Base-by-base conservation (phyloP, 2,113 vertebrate genomes). In the Poeciliopsis retropinna region DNA sequence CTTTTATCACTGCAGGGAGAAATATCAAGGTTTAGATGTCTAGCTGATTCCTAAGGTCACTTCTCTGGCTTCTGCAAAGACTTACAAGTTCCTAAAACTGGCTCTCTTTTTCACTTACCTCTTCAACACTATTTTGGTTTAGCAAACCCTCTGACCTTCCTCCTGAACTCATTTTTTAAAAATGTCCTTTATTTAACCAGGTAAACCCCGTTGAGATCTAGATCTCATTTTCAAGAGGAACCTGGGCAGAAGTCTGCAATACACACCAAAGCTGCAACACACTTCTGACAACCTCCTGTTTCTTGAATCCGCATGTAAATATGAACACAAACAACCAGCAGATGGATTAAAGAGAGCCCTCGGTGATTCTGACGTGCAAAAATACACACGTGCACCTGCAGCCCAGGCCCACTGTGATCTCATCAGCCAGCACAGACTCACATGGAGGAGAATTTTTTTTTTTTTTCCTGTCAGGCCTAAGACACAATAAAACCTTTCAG, bases 401-500 rank as follows among this genome's bases (percentile, higher is more conserved):
- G 62, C 28, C 25, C 61, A 84, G 54, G 68, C 64, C 62, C 57
- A 37, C 10, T 12, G 10, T 37, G 32, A 54, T 41, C 64, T 77
- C 72, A 76, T 72, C 76, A 64, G 30, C 73, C 31, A 19, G 70
- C 81, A 60, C 9, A 60, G 44, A 84, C 72, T 72, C 44, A 83
- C 68, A 81, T 64, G 37, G 74, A 71, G 76, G 57, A 70, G 65
- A 64, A 81, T 87, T 88, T 77, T 30, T 34, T 41, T n/a, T 17
- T 32, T 41, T 41, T 15, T 15, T 15, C 3, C 8, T 51, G 70
- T 77, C 70, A 64, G 76, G 67, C 87, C 82, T 54, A 64, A 89
- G 87, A 87, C 87, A 71, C 79, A 90, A 88, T 91, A 89, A 93
- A 92, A 92, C 76, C 88, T 76, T 65, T 54, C 70, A 39, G 75